A percentile compares a stretch with the other conserved stretches of the same genome.
These are phyloP conservation scores for Podotricha telesiphe DNA, from an alignment of 2,888 invertebrate species.

Conservation along the genomic window DNA sequence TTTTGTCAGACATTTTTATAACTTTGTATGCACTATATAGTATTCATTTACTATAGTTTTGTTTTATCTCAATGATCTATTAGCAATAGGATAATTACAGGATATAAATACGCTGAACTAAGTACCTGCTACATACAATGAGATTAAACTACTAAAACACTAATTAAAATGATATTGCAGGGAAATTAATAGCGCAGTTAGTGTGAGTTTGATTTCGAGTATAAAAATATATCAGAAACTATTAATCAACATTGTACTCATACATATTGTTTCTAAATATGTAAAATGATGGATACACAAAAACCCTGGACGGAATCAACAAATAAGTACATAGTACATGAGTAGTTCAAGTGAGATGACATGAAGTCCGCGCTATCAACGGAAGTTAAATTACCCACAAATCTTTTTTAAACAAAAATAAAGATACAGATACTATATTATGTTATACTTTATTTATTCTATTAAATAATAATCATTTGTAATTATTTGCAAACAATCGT, in stretches of 20 bases:
- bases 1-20: slow-evolving; percentile 40
- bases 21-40: slow-evolving; percentile 33
- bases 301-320: neutral
- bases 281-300: neutral
- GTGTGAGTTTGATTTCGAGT: neutral
- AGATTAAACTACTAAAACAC: slow-evolving; percentile 8
- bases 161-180: slow-evolving; percentile 10
- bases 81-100: slow-evolving; percentile 22
- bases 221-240: neutral
- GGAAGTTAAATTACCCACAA: neutral
- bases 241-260: no score
- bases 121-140: neutral
- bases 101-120: neutral
- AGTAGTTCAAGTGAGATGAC: slow-evolving; percentile 2
- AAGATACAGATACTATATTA: neutral
- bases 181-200: neutral
- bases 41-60: slow-evolving; percentile 22
- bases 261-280: neutral
- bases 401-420: neutral
- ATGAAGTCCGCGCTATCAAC: neutral
- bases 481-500: no score
- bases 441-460: neutral
- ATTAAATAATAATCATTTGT: neutral
- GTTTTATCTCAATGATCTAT: slow-evolving; percentile 30
- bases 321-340: no score